Base-by-base conservation (phyloP, 2,888 invertebrate genomes). In the Neoaliturus tenellus region DNA sequence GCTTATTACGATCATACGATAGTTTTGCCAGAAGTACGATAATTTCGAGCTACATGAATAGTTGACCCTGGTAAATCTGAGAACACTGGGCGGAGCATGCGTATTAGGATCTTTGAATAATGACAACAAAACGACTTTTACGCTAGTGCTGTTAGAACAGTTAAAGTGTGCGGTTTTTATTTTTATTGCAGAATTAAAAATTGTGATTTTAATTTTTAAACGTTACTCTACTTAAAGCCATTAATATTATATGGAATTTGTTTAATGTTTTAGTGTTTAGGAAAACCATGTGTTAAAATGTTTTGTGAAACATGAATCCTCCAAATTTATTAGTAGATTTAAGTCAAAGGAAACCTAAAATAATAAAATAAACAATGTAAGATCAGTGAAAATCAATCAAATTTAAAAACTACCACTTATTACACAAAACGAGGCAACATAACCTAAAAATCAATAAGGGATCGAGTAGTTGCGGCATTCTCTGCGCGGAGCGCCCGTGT, bases 361-460 rank as follows among this genome's bases (percentile, higher is more conserved):
- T 51, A 14, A 3, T 14, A 44, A 44, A 3, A 5, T 51, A 4
- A 51, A 23, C 2, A 51, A 51, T 3, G 2, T 20, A 39, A 20
- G 10, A 8, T 23, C 20, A 23, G 51, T 23, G 51, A 23, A 5
- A 12, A 51, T 23, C 23, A 51, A 23, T 51, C 1, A 23, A 3
- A 23, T 51, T 51, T 51, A 23, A 51, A 6, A 6, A 23, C 4
- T 23, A 20, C 5, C 2, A 6, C 8, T 51, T 1, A 48, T 69
- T 39, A n/a, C 1, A n/a, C 28, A 48, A 75, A 44, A 25, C 28
- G 25, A 41, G 75, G 48, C 75, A 44, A 28, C 48, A 41, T 75
- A 55, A 78, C 55, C 55, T 78, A 55, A 78, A 78, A 78, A 78
- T 78, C 78, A 55, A 78, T 78, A 78, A 25, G 23, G 44, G 41